Conservation (phyloP, 1,140 invertebrate species). For the Temnothorax longispinosus region DNA sequence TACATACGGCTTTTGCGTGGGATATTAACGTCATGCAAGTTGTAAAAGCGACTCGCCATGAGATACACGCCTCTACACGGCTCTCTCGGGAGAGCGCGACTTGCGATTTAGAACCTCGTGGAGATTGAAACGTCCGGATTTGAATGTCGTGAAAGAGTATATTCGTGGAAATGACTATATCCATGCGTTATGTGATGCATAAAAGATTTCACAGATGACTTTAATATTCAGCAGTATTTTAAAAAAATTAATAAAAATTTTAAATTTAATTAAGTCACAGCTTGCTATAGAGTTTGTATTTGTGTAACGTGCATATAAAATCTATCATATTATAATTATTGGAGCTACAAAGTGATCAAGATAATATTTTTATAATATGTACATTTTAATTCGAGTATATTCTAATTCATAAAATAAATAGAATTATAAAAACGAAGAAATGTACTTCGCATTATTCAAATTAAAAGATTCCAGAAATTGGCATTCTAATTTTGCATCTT, state of each 20-base stretch:
- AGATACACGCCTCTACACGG: slow-evolving; percentile 37
- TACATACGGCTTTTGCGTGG: slow-evolving; percentile 59
- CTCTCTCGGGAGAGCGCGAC: slow-evolving; percentile 16
- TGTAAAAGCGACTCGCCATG: slow-evolving; percentile 60
- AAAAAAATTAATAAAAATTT: not conserved
- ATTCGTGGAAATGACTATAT: slow-evolving; percentile 16
- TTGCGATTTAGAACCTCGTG: slow-evolving; percentile 1
- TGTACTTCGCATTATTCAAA: not conserved
- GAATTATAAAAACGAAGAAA: not conserved
- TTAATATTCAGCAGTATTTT: not conserved
- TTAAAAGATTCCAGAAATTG: not conserved
- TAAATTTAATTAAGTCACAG: not conserved
- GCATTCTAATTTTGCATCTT: slow-evolving; percentile 16
- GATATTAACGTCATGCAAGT: slow-evolving; percentile 66
- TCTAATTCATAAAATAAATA: not conserved
- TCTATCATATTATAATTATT: not conserved
- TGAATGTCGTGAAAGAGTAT: not conserved
- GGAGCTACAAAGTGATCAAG: not conserved
- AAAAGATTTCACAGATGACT: not conserved
- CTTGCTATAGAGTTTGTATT: not conserved
- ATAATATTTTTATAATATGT: not conserved
- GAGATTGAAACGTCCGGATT: slow-evolving; percentile 47
- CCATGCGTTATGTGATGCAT: too few species aligned
- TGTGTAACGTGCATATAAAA: not conserved
- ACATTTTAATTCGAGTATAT: not conserved